Percentiles rank a stretch among this genome's conserved stretches.
Evolutionary conservation across 2,113 vertebrate genomes (phyloP).

Genomic region (Nesogale talazaci): DNA sequence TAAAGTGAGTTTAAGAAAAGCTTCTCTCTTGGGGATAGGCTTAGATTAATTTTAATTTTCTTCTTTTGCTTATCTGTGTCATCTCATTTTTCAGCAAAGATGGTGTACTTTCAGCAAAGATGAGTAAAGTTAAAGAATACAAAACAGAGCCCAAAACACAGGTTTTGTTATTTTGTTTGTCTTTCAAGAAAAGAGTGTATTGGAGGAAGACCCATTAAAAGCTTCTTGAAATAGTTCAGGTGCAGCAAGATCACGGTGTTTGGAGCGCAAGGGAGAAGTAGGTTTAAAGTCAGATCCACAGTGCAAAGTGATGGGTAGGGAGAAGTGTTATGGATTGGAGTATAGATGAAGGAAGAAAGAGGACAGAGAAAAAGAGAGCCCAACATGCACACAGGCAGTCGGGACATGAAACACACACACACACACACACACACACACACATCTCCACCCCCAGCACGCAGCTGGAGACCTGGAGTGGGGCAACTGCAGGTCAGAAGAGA

Average conservation of each 20-base stretch:
- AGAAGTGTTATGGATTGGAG: not conserved
- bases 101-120: not conserved
- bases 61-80: slow-evolving; percentile 24
- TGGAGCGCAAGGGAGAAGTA: not conserved
- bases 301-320: not conserved
- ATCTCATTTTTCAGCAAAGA: slow-evolving; percentile 23
- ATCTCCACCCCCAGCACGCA: not conserved
- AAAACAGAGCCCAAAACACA: not conserved
- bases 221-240: not conserved
- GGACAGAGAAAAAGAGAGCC: not conserved
- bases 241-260: fast-evolving
- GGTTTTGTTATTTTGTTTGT: not conserved
- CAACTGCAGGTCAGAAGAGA: not conserved
- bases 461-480: not conserved
- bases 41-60: slow-evolving; percentile 47
- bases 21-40: not conserved
- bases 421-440: not conserved
- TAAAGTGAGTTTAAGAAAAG: not conserved
- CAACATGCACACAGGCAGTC: not conserved
- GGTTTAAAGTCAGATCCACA: too few relatives aligned
- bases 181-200: not conserved
- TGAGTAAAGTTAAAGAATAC: not conserved
- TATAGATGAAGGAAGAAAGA: not conserved
- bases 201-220: not conserved
- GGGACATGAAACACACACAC: not conserved